These are phyloP conservation scores for Aelia acuminata DNA, from an alignment of 2,888 invertebrate genomes.

Conservation along the genomic window DNA sequence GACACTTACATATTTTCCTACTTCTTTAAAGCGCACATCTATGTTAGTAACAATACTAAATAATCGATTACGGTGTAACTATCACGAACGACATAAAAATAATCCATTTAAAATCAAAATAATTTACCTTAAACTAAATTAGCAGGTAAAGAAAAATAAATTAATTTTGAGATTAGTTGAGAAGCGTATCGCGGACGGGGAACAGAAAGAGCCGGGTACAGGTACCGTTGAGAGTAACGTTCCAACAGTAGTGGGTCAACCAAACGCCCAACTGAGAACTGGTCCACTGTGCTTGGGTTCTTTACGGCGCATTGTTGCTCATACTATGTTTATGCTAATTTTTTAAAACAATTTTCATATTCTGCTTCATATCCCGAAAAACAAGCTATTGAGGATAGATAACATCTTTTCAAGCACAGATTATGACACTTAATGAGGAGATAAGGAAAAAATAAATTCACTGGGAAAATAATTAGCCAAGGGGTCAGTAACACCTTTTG, in stretches of 20 bases:
- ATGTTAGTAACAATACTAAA: too few species aligned
- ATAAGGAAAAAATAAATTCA: not conserved
- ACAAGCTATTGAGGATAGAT: not conserved
- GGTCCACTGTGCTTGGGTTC: not conserved
- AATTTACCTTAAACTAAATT: not conserved
- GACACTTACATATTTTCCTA: too few species aligned
- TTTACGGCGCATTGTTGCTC: not conserved
- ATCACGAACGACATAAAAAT: too few species aligned
- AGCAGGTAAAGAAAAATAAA: not conserved
- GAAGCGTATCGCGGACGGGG: not conserved
- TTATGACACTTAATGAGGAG: not conserved
- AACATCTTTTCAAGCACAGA: not conserved
- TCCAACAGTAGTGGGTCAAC: not conserved
- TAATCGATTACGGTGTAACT: too few species aligned
- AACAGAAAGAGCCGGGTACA: not conserved
- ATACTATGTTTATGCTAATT: constrained; percentile 6
- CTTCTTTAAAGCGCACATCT: too few species aligned
- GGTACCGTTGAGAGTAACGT: constrained; percentile 27
- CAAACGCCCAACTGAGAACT: constrained; percentile 2
- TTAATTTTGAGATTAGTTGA: not conserved
- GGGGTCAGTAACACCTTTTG: not conserved
- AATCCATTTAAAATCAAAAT: too few species aligned
- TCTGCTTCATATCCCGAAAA: not conserved
- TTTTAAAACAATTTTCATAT: not conserved
- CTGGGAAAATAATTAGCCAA: not conserved